These are phyloP conservation scores for Lepidurus arcticus DNA, from an alignment of 1,140 invertebrate species.

Conservation along the genomic window DNA sequence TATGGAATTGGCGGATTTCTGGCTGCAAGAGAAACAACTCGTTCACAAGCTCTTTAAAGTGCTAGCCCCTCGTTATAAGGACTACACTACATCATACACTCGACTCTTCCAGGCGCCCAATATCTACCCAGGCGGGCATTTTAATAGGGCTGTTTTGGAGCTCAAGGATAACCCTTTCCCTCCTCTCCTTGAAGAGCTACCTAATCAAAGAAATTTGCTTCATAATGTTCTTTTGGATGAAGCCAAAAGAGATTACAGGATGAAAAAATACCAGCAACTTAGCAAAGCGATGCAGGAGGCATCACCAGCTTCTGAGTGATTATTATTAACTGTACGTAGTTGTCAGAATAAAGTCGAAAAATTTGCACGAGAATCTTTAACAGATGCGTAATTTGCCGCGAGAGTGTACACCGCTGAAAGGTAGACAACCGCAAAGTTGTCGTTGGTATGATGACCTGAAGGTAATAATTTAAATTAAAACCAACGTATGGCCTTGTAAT, in stretches of 20 bases:
- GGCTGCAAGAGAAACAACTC: constrained; percentile 80
- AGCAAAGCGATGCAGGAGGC: neutral
- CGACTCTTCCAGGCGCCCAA: constrained; percentile 62
- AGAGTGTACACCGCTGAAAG: no score
- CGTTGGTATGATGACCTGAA: no score
- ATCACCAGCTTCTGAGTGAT: neutral
- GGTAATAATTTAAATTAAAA: no score
- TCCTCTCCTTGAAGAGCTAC: constrained; percentile 8
- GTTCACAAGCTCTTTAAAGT: constrained; percentile 92
- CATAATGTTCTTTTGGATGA: constrained; percentile 34
- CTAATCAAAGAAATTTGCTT: constrained; percentile 27
- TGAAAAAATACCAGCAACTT: constrained; percentile 15
- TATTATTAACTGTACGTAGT: neutral
- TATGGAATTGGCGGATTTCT: constrained; percentile 84
- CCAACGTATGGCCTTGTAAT: no score
- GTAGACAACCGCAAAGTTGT: no score
- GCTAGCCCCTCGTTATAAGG: constrained; percentile 70
- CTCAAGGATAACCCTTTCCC: constrained; percentile 54
- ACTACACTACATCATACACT: constrained; percentile 64
- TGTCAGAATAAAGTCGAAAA: neutral
- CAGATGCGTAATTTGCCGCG: no score
- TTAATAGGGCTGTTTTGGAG: constrained; percentile 64
- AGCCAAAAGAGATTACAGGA: constrained; percentile 29
- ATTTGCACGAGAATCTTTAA: neutral
- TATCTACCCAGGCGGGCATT: constrained; percentile 51